phyloP scores from a whole-genome alignment of 92 coral and sea anemone species.

The Epizoanthus ramosus region DNA sequence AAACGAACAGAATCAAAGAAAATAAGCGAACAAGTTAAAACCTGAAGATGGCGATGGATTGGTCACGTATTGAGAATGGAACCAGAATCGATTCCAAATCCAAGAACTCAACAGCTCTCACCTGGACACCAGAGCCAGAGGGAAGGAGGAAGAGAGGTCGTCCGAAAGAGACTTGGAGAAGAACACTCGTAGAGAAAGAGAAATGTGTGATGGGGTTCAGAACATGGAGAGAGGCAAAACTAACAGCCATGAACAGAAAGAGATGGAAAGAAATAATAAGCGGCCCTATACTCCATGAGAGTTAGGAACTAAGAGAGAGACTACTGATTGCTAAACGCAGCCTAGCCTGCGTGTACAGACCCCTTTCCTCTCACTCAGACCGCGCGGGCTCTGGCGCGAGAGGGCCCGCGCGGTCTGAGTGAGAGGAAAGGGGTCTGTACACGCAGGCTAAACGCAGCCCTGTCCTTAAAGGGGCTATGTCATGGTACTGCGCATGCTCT shows the following conservation, averaged over 20 bases:
- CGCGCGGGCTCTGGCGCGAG: too few relatives aligned
- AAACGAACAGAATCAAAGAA: not conserved
- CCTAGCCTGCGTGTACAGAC: too few relatives aligned
- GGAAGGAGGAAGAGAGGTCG: not conserved
- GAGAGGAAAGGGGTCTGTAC: too few relatives aligned
- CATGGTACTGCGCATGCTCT: too few relatives aligned
- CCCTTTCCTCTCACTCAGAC: too few relatives aligned
- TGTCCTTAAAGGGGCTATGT: too few relatives aligned
- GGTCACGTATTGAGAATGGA: slow-evolving; percentile 25
- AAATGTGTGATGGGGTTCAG: not conserved
- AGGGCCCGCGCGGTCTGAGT: too few relatives aligned
- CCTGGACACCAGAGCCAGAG: slow-evolving; percentile 31
- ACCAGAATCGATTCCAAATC: slow-evolving; percentile 16
- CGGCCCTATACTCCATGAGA: not conserved
- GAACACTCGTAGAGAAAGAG: not conserved
- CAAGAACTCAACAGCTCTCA: not conserved
- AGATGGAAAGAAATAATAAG: not conserved
- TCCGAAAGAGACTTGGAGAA: not conserved
- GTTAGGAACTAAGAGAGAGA: not conserved
- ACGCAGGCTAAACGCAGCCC: too few relatives aligned
- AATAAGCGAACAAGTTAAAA: not conserved
- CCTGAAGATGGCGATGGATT: slow-evolving; percentile 20
- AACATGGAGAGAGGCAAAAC: not conserved
- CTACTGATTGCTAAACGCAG: too few relatives aligned
- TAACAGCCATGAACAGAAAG: not conserved